phyloP scores from a whole-genome alignment of 2,888 invertebrate species.

The Odontocolon sp. region DNA sequence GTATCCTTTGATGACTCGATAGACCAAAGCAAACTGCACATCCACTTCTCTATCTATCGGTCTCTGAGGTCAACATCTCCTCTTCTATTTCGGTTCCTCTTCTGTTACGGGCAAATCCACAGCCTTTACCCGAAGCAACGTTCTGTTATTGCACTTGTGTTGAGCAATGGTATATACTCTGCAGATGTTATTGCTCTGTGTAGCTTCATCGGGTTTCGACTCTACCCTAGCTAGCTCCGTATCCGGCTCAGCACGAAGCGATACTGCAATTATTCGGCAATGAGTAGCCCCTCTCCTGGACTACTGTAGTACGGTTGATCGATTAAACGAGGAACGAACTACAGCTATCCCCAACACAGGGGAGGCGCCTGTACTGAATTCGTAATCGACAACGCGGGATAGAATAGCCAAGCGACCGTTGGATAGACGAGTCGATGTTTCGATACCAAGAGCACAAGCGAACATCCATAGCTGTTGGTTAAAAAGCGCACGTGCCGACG shows the following conservation, averaged over 20 bases:
- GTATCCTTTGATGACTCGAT: constrained; percentile 14
- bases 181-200: background rate
- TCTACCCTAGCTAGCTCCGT: background rate
- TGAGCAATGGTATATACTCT: background rate
- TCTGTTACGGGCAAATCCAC: background rate
- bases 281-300: constrained; percentile 33
- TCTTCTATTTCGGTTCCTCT: background rate
- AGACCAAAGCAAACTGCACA: background rate
- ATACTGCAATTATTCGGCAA: constrained; percentile 55
- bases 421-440: background rate
- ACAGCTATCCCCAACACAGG: background rate
- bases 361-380: constrained; percentile 37
- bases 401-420: constrained; percentile 1
- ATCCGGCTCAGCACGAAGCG: constrained; percentile 4
- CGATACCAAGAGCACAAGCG: no score
- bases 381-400: constrained; percentile 20
- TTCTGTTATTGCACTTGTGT: background rate
- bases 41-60: no score
- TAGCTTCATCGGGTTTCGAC: background rate
- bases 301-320: constrained; percentile 15
- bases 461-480: no score
- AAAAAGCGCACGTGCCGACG: no score
- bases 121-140: background rate
- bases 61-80: background rate
- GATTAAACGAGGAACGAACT: constrained; percentile 49